Percentiles rank a stretch among this genome's conserved stretches.
Evolutionary conservation across 1,140 invertebrate species (phyloP).

Genomic region (Cheumatopsyche charites): DNA sequence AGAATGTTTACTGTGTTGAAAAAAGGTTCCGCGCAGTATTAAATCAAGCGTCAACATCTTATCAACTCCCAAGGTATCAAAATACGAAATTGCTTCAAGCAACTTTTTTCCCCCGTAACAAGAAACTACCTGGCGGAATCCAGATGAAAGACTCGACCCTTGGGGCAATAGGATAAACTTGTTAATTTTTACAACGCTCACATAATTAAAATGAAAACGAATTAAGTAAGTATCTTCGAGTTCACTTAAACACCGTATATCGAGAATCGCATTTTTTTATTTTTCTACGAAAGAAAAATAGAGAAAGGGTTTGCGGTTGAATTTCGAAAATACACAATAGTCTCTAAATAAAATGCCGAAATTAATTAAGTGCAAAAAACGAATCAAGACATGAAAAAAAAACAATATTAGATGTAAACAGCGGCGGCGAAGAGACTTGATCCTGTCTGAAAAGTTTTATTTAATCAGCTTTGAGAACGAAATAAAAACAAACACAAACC

Average conservation of each 20-base stretch:
- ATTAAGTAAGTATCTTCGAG: neutral
- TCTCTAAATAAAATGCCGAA: no score
- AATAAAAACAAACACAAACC: neutral
- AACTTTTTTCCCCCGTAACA: conserved; percentile 11
- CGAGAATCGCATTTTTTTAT: no score
- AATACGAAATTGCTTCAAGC: conserved; percentile 16
- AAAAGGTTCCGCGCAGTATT: conserved; percentile 15
- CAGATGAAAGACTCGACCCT: conserved; percentile 2
- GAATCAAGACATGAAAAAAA: neutral
- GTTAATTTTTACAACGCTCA: conserved; percentile 12
- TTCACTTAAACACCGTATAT: neutral
- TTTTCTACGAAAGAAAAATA: no score
- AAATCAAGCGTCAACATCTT: conserved; percentile 21
- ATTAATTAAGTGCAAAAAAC: no score
- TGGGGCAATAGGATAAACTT: neutral
- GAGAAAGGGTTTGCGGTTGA: no score
- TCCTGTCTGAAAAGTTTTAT: conserved; percentile 12
- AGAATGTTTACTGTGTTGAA: neutral
- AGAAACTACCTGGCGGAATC: conserved; percentile 13
- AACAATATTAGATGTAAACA: neutral
- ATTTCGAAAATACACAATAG: no score
- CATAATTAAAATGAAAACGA: conserved; percentile 19
- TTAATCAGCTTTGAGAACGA: neutral
- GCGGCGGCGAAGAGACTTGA: neutral
- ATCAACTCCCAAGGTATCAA: conserved; percentile 18